phyloP scores from a whole-genome alignment of 1,140 invertebrate species.

The Bombus affinis region DNA sequence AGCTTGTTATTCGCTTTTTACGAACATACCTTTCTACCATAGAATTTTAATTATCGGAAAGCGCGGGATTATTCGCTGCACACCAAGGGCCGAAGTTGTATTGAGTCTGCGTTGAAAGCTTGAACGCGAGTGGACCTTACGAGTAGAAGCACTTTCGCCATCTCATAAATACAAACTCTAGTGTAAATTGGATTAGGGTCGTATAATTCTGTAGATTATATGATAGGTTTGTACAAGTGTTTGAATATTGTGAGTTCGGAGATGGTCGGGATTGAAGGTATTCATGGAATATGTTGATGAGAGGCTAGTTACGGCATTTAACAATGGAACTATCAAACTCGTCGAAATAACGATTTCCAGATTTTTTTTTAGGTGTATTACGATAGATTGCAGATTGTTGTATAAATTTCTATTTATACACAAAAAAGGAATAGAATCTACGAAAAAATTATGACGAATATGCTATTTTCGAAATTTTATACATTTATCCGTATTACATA shows the following conservation, averaged over 20 bases:
- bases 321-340: background rate
- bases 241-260: background rate
- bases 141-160: background rate
- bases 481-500: too few species aligned
- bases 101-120: background rate
- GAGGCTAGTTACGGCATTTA: background rate
- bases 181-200: conserved; percentile 14
- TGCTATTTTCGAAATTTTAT: too few species aligned
- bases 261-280: background rate
- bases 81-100: background rate
- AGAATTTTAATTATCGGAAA: background rate
- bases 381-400: too few species aligned
- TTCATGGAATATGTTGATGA: background rate
- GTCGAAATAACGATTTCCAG: too few species aligned
- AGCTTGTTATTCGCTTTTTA: background rate
- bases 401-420: too few species aligned
- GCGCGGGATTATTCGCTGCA: background rate
- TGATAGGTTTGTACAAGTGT: background rate
- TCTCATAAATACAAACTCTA: conserved; percentile 5
- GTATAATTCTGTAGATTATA: background rate
- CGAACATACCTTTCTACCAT: too few species aligned
- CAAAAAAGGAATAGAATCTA: too few species aligned
- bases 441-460: too few species aligned
- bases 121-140: background rate
- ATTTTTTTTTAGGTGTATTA: too few species aligned